A percentile compares a stretch with the other conserved stretches of the same genome.
Evolutionary conservation across 2,113 vertebrate genomes (phyloP).

Genomic region (Lophius piscatorius): DNA sequence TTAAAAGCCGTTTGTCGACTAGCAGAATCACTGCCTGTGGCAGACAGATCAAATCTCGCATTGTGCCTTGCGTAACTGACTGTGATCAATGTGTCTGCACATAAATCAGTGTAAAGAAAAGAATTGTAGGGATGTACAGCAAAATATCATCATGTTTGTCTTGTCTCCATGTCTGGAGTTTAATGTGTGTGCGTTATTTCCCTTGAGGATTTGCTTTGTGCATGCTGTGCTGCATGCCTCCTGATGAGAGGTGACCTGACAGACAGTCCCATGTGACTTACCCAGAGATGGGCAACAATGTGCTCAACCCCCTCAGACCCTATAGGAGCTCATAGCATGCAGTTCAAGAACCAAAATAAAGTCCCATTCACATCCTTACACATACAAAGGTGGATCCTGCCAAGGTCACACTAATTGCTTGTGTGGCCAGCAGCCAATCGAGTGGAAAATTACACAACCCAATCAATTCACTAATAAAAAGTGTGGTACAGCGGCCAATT

Average conservation of each 20-base stretch:
- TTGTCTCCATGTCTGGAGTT: conserved; percentile 7
- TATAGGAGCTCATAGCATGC: conserved; percentile 47
- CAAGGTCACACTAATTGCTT: conserved; percentile 57
- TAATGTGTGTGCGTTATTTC: conserved; percentile 6
- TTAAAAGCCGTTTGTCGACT: conserved; percentile 19
- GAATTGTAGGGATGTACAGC: not conserved
- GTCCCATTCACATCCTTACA: conserved; percentile 31
- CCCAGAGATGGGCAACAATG: conserved; percentile 33
- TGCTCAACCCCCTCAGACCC: conserved; percentile 38
- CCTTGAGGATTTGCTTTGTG: conserved; percentile 53
- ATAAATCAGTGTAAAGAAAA: conserved; percentile 8
- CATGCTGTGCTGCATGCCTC: conserved; percentile 37
- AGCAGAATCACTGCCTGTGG: conserved; percentile 6
- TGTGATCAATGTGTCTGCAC: conserved; percentile 18
- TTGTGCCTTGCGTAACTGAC: not conserved
- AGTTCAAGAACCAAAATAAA: conserved; percentile 34
- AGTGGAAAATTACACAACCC: conserved; percentile 75
- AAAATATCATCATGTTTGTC: not conserved
- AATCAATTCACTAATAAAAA: conserved; percentile 75
- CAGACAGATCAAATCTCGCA: conserved; percentile 9
- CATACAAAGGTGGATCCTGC: conserved; percentile 39
- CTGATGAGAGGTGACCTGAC: conserved; percentile 75
- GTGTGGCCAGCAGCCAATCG: conserved; percentile 46
- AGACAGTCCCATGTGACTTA: conserved; percentile 73
- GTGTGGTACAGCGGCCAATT: conserved; percentile 59